These are phyloP conservation scores for Opisthocomus hoazin DNA, from an alignment of 2,113 vertebrate species.

Conservation along the genomic window DNA sequence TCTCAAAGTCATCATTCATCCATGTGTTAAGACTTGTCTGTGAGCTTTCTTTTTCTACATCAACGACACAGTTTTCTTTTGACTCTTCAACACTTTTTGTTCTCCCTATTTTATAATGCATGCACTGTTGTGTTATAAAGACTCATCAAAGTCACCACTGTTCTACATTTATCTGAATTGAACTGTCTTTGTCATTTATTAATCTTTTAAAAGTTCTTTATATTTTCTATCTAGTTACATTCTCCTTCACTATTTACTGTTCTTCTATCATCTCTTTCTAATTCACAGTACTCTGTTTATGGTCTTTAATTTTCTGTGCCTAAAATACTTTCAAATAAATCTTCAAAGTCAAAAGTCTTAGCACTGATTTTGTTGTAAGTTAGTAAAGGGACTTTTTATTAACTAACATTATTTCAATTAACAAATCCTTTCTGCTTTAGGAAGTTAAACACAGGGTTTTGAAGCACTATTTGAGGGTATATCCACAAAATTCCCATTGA, in stretches of 20 bases:
- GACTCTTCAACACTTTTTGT: conserved; percentile 18
- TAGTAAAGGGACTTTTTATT: not conserved
- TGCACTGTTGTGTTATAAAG: conserved; percentile 46
- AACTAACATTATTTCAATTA: not conserved
- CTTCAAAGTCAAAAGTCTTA: conserved; percentile 23
- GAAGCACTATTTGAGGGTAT: not conserved
- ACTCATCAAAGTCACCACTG: conserved; percentile 59
- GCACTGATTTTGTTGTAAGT: not conserved
- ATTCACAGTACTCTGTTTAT: not conserved
- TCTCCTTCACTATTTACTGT: conserved; percentile 41
- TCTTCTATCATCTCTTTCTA: conserved; percentile 15
- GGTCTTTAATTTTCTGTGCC: conserved; percentile 5
- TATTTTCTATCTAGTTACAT: conserved; percentile 39
- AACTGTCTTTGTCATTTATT: conserved; percentile 57
- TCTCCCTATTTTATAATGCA: conserved; percentile 51
- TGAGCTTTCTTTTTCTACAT: conserved; percentile 4
- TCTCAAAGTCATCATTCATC: conserved; percentile 53
- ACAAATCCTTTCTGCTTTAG: not conserved
- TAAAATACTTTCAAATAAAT: not conserved
- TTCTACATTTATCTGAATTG: conserved; percentile 54
- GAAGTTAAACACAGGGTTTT: not conserved
- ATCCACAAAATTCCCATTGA: not conserved
- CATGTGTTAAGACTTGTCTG: not conserved
- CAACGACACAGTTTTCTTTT: conserved; percentile 37
- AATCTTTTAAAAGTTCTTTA: conserved; percentile 52